phyloP scores from a whole-genome alignment of 2,888 invertebrate genomes.

The Thereva nobilitata region DNA sequence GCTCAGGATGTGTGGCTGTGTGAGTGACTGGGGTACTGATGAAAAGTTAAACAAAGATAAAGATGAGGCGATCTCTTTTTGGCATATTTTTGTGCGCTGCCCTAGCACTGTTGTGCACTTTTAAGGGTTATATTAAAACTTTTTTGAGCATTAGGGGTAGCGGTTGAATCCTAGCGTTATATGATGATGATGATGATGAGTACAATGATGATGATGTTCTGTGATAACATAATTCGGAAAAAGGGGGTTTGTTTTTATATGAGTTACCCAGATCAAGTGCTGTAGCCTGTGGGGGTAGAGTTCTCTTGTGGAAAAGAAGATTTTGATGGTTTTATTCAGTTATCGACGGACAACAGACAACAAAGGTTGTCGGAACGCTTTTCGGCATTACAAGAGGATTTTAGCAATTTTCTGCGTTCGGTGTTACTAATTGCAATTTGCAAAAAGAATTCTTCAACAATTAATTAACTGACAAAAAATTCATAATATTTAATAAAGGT shows the following conservation, averaged over 20 bases:
- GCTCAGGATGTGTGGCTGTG: background rate
- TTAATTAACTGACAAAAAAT: too few species aligned
- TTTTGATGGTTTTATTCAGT: constrained; percentile 10
- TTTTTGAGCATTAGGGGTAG: constrained; percentile 20
- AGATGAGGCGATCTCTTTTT: constrained; percentile 29
- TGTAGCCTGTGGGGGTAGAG: background rate
- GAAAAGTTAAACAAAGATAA: constrained; percentile 10
- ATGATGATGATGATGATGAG: constrained; percentile 36
- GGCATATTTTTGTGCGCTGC: constrained; percentile 13
- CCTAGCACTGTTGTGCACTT: constrained; percentile 2
- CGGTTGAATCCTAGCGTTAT: constrained; percentile 21
- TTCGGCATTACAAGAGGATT: background rate
- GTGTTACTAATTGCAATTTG: too few species aligned
- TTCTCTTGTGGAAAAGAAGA: background rate
- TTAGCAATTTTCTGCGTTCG: too few species aligned
- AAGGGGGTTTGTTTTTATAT: constrained; percentile 17
- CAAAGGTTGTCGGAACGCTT: constrained; percentile 24
- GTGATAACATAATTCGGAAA: constrained; percentile 39
- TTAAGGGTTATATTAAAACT: constrained; percentile 11
- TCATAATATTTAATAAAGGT: too few species aligned
- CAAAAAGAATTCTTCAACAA: too few species aligned
- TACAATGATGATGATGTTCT: constrained; percentile 40
- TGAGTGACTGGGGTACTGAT: background rate
- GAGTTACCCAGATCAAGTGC: constrained; percentile 10
- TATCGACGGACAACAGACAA: constrained; percentile 25